These are phyloP conservation scores for Sceliomorpha sp. DNA, from an alignment of 2,888 invertebrate genomes.

Conservation along the genomic window DNA sequence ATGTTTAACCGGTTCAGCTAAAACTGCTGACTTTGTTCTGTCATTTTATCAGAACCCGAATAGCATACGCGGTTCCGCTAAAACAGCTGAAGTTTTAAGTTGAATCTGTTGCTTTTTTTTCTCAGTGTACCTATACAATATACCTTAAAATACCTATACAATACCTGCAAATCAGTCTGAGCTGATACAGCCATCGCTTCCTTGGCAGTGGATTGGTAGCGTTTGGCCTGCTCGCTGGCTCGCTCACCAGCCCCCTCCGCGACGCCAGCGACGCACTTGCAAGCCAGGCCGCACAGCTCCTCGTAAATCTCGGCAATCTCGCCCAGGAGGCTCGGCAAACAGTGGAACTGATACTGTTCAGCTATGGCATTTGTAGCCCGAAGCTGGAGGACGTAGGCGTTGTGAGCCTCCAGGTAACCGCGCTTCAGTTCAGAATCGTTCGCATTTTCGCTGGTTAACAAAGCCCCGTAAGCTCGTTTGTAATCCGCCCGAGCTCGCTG, in stretches of 20 bases:
- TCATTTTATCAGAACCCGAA: too few species aligned
- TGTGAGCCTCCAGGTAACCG: constrained; percentile 94
- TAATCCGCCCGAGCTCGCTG: constrained; percentile 93
- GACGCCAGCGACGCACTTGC: constrained; percentile 83
- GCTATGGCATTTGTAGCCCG: constrained; percentile 96
- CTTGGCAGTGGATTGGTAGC: constrained; percentile 90
- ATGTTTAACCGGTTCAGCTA: too few species aligned
- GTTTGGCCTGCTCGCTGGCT: constrained; percentile 90
- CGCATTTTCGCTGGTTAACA: constrained; percentile 84
- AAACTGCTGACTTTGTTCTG: too few species aligned
- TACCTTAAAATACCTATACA: too few species aligned
- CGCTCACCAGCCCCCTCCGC: constrained; percentile 94
- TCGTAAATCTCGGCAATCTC: constrained; percentile 96
- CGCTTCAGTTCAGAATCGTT: constrained; percentile 83
- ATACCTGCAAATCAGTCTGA: constrained; percentile 86
- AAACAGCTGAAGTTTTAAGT: too few species aligned
- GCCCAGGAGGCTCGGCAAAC: constrained; percentile 92
- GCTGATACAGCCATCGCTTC: constrained; percentile 89
- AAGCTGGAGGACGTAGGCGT: constrained; percentile 95
- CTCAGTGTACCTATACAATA: too few species aligned
- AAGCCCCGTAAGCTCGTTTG: constrained; percentile 90
- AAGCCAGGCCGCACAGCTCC: constrained; percentile 86
- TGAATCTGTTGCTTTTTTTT: too few species aligned
- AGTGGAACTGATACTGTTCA: constrained; percentile 92
- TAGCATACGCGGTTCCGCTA: too few species aligned